These are phyloP conservation scores for Ara ararauna DNA, from an alignment of 2,797 vertebrate genomes.

Conservation along the genomic window DNA sequence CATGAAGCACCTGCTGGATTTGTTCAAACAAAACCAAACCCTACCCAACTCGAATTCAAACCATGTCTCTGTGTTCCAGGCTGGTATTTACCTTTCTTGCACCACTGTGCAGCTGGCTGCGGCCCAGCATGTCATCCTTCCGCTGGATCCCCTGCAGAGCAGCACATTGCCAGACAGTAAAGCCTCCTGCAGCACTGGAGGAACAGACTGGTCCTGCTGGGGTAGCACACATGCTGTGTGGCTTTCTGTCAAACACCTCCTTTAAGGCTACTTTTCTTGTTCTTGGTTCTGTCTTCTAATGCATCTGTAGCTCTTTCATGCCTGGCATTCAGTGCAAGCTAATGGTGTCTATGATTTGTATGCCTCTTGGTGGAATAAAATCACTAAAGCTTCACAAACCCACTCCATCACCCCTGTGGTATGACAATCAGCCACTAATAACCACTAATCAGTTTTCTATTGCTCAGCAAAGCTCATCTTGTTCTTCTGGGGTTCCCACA, in stretches of 20 bases:
- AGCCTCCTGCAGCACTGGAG: neutral
- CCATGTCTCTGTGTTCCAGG: accelerated
- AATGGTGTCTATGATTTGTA: neutral
- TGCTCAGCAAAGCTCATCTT: neutral
- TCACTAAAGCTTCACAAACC: accelerated
- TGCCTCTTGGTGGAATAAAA: neutral
- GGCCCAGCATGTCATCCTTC: accelerated
- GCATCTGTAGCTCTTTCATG: neutral
- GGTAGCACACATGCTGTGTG: neutral
- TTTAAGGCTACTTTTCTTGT: neutral
- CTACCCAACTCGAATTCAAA: neutral
- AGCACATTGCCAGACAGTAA: accelerated
- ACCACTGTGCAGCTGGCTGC: neutral
- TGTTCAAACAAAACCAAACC: neutral
- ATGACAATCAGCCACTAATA: neutral
- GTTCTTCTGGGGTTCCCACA: neutral
- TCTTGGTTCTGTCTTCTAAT: neutral
- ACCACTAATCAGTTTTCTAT: neutral
- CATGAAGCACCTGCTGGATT: neutral
- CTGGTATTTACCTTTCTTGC: neutral
- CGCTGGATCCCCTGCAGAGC: accelerated
- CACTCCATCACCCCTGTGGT: too few relatives aligned
- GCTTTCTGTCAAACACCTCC: neutral
- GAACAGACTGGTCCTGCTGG: neutral
- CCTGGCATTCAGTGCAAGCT: neutral